Percentiles rank a stretch among this genome's conserved stretches.
These are phyloP conservation scores for Fundulus diaphanus DNA, from an alignment of 2,797 vertebrate genomes.

Conservation along the genomic window DNA sequence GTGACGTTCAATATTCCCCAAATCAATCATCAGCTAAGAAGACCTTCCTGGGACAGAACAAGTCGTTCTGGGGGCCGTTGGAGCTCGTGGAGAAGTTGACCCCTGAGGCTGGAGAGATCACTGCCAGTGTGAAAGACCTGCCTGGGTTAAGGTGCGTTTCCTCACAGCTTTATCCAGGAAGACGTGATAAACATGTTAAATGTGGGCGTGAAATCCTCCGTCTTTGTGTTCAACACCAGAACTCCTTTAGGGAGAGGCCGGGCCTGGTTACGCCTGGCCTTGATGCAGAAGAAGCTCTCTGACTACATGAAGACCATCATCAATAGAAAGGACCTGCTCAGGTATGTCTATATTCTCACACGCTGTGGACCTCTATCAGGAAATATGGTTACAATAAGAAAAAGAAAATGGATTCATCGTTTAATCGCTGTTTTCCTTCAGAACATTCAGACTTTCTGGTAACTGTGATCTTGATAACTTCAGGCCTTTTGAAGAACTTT, in stretches of 20 bases:
- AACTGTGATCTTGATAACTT: neutral
- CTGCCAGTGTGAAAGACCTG: constrained; percentile 97
- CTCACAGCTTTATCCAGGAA: neutral
- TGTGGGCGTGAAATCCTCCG: neutral
- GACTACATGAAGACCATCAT: constrained; percentile 99
- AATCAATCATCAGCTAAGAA: constrained; percentile 87
- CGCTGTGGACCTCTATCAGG: no score
- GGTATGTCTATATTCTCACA: constrained; percentile 73
- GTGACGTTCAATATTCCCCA: no score
- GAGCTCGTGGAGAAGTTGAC: constrained; percentile 98
- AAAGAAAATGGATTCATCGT: neutral
- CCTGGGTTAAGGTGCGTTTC: constrained; percentile 91
- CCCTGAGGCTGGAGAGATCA: constrained; percentile 97
- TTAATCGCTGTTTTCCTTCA: neutral
- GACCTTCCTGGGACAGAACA: constrained; percentile 98
- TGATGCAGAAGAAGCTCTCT: constrained; percentile 99
- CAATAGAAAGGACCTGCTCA: constrained; percentile 97
- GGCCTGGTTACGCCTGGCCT: constrained; percentile 95
- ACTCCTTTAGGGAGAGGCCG: constrained; percentile 96
- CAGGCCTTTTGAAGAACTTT: neutral
- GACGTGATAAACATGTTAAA: neutral
- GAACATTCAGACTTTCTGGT: no score
- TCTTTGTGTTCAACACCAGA: constrained; percentile 67
- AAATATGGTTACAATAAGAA: no score
- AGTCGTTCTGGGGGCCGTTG: constrained; percentile 97